Percentiles rank a stretch among this genome's conserved stretches.
Evolutionary conservation across 1,140 invertebrate genomes (phyloP).

Genomic region (Drosophila varians): DNA sequence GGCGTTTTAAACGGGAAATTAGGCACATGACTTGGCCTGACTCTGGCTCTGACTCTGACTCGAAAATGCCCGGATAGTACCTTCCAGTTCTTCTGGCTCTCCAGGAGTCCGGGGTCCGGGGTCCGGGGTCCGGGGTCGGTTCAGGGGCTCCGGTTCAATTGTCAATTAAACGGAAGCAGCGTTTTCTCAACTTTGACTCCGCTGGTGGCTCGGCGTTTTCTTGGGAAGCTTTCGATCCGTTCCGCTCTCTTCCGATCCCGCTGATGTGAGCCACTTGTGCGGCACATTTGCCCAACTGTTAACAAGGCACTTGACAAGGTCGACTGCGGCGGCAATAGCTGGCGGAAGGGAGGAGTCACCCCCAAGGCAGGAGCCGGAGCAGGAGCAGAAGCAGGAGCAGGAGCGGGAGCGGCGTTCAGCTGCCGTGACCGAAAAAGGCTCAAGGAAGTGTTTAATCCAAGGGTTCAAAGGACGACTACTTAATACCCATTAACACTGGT

Average conservation of each 20-base stretch:
- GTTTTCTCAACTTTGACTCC: constrained; percentile 65
- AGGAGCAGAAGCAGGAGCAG: too few relatives aligned
- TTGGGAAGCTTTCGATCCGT: constrained; percentile 50
- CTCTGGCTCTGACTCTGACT: constrained; percentile 14
- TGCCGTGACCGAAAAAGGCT: constrained; percentile 43
- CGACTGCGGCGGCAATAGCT: constrained; percentile 22
- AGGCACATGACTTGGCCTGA: constrained; percentile 60
- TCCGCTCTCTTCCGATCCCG: constrained; percentile 46
- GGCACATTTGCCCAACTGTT: constrained; percentile 70
- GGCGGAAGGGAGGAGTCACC: constrained; percentile 49
- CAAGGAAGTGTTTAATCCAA: not conserved
- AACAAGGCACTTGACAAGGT: constrained; percentile 62
- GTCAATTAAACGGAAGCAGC: constrained; percentile 78
- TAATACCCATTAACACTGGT: constrained; percentile 2
- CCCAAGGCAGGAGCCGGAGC: constrained; percentile 59
- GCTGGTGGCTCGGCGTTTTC: constrained; percentile 30
- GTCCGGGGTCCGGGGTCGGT: constrained; percentile 5
- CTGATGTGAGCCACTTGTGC: constrained; percentile 83
- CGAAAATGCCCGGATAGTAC: constrained; percentile 25
- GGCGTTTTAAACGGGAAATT: constrained; percentile 82
- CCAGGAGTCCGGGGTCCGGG: constrained; percentile 40
- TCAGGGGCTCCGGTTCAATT: constrained; percentile 59
- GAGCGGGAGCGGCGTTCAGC: constrained; percentile 59
- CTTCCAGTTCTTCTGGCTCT: constrained; percentile 6
- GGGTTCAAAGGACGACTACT: not conserved